Conservation (phyloP, 2,888 invertebrate genomes). For the Cerceris rybyensis region DNA sequence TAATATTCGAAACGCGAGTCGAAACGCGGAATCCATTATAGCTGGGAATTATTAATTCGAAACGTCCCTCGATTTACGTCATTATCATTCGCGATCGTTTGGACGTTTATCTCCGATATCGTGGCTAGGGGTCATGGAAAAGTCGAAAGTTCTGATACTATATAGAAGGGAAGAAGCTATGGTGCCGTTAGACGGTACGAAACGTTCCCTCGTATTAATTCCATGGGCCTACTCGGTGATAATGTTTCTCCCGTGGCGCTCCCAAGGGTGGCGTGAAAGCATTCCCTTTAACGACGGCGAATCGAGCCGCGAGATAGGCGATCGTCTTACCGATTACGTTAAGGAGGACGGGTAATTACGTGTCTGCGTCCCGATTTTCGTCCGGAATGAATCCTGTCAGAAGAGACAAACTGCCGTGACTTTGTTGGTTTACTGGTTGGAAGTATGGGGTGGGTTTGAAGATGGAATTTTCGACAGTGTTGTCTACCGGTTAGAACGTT, state of each 20-base stretch:
- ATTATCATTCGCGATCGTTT: no score
- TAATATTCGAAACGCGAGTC: not conserved
- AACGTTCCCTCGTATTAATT: conserved; percentile 76
- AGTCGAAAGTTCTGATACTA: not conserved
- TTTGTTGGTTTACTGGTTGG: not conserved
- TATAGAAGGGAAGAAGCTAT: not conserved
- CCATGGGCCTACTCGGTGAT: conserved; percentile 72
- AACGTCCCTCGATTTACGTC: no score
- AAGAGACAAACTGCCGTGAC: not conserved
- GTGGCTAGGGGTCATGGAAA: not conserved
- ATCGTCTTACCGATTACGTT: conserved; percentile 79
- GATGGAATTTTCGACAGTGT: no score
- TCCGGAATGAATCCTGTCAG: not conserved
- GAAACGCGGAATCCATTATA: conserved; percentile 5
- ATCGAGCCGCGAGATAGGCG: conserved; percentile 79
- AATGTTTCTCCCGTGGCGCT: conserved; percentile 70
- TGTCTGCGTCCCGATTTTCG: conserved; percentile 50
- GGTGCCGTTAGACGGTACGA: not conserved
- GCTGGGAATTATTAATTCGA: no score
- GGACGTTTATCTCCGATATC: not conserved
- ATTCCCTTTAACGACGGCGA: conserved; percentile 80
- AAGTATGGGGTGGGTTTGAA: no score
- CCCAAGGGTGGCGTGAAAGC: conserved; percentile 79
- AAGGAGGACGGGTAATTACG: conserved; percentile 62
- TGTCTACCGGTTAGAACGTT: no score